Percentiles rank a stretch among this genome's conserved stretches.
These are phyloP conservation scores for Pogonocichla stellata DNA, from an alignment of 2,113 vertebrate species.

Conservation along the genomic window DNA sequence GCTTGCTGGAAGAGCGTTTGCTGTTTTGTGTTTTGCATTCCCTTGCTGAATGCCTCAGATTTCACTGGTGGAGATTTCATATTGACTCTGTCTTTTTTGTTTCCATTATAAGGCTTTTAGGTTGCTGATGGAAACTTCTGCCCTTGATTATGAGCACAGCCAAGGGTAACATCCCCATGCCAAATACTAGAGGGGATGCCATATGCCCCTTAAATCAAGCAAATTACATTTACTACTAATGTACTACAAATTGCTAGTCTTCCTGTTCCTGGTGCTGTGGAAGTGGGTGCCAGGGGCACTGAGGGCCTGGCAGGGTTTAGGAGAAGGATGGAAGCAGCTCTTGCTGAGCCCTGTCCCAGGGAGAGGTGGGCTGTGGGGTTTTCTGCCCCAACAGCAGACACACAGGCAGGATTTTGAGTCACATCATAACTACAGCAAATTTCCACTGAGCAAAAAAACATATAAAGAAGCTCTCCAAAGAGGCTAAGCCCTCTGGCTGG, in stretches of 20 bases:
- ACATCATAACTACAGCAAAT: background rate
- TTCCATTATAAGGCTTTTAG: background rate
- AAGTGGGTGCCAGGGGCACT: background rate
- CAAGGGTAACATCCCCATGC: slow-evolving; percentile 37
- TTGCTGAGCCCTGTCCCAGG: background rate
- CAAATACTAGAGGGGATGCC: background rate
- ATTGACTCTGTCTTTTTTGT: background rate
- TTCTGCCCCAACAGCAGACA: background rate
- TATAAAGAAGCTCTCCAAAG: background rate
- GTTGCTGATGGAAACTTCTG: slow-evolving; percentile 33
- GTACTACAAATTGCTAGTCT: background rate
- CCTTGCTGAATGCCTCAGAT: background rate
- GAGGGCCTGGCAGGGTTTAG: background rate
- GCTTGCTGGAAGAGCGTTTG: background rate
- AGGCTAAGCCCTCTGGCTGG: background rate
- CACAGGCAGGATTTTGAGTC: background rate
- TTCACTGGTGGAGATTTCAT: background rate
- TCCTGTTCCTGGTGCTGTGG: background rate
- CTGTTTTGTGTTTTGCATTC: background rate
- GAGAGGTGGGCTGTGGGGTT: background rate
- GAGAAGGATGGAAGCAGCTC: background rate
- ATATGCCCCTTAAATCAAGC: background rate
- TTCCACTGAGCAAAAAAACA: background rate
- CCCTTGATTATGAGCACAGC: background rate
- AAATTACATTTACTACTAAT: background rate